Base-by-base conservation (phyloP, 2,113 vertebrate species). In the Hippopotamus amphibius region DNA sequence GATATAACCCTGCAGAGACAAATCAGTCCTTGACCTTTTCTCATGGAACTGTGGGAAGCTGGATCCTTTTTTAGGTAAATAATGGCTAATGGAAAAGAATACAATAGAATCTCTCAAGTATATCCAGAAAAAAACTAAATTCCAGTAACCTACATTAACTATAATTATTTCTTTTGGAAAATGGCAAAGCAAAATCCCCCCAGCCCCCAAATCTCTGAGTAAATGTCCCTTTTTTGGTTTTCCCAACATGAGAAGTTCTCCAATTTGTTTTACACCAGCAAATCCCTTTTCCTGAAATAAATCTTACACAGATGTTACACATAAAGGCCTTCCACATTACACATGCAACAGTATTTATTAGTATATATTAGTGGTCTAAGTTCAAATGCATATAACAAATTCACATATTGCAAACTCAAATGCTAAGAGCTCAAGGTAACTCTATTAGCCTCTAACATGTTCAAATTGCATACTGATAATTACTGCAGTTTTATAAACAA, bases 381-480 rank as follows among this genome's bases (percentile, higher is more conserved):
- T 79, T 79, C 26, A 81, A 84, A 74, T 57, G 15, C 50, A 28
- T 28, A 65, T 17, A 80, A 61, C 43, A 57, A 37, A 77, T 88
- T 97, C 93, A 85, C 22, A 61, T 43, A 66, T 30, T 96, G 30
- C 5, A 69, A 91, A 95, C 43, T 30, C 72, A 87, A 95, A 80
- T 2, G 24, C 16, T 59, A 77, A 63, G 24, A 83, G 68, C 4
- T 86, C 43, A 82, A 76, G 30, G 48, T 41, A 94, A 90, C 41
- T 71, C 30, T 85, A 26, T 53, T 53, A 59, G 37, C 41, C 61
- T 92, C 43, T 63, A 66, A 61, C 26, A 15, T 46, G 46, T 82
- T 96, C 41, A 17, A 81, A 21, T 22, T 88, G 41, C 6, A 61
- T 14, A 79, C 0, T 65, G 43, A 81, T 69, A 77, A 76, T 80